phyloP scores from a whole-genome alignment of 2,888 invertebrate species.

The Acronicta aceris region DNA sequence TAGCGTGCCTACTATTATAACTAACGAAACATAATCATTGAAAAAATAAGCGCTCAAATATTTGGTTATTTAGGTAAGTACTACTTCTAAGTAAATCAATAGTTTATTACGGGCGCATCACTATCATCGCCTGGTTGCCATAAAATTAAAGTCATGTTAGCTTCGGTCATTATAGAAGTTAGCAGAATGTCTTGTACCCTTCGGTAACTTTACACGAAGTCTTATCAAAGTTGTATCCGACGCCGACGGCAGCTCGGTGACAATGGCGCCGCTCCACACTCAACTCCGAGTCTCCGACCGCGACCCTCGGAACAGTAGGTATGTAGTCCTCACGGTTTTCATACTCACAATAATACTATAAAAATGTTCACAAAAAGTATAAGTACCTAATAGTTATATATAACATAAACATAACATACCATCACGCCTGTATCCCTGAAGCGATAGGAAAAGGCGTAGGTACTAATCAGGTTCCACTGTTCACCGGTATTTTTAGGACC shows the following conservation, averaged over 20 bases:
- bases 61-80: too few species aligned
- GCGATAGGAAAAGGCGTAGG: too few species aligned
- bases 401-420: too few species aligned
- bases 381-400: too few species aligned
- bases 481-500: too few species aligned
- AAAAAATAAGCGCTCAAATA: too few species aligned
- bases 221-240: conserved; percentile 47
- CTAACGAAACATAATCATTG: too few species aligned
- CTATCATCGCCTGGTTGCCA: conserved; percentile 17
- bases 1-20: too few species aligned
- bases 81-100: not conserved
- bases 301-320: not conserved
- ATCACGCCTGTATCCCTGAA: too few species aligned
- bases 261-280: conserved; percentile 17
- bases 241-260: conserved; percentile 20
- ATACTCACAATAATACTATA: not conserved
- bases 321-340: not conserved
- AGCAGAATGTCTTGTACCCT: conserved; percentile 30
- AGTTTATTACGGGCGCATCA: not conserved
- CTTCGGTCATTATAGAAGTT: conserved; percentile 37
- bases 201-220: conserved; percentile 32
- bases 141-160: conserved; percentile 39
- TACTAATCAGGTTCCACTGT: too few species aligned
- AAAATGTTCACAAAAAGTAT: not conserved
- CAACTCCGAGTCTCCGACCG: conserved; percentile 6